phyloP scores from a whole-genome alignment of 2,797 vertebrate genomes.

The Clarias laeviceps region DNA sequence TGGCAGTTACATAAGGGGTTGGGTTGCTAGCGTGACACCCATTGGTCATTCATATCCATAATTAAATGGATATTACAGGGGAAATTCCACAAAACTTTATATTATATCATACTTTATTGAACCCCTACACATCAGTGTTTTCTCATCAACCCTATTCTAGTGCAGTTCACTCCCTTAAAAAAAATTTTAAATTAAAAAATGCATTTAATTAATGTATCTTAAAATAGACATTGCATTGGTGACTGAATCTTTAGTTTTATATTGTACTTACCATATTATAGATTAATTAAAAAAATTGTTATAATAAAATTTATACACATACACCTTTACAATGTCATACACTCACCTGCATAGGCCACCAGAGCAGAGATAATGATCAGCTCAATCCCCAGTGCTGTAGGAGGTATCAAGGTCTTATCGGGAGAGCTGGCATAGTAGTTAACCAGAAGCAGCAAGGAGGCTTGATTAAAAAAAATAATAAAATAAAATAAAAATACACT shows the following conservation, averaged over 20 bases:
- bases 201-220: neutral
- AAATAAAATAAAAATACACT: neutral
- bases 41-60: neutral
- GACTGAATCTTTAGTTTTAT: neutral
- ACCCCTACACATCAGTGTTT: neutral
- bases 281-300: neutral
- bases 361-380: slow-evolving; percentile 76
- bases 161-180: neutral
- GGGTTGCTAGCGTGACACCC: too few species aligned
- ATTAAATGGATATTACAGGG: neutral
- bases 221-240: neutral
- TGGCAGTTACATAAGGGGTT: too few species aligned
- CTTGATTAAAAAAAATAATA: slow-evolving; percentile 61
- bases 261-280: neutral
- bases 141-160: neutral
- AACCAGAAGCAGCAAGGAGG: slow-evolving; percentile 80
- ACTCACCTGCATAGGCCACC: slow-evolving; percentile 81
- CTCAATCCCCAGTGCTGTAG: slow-evolving; percentile 77
- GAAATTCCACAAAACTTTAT: neutral
- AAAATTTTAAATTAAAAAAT: neutral
- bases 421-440: slow-evolving; percentile 73
- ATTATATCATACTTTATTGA: too few species aligned
- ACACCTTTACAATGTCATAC: neutral
- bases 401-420: slow-evolving; percentile 69
- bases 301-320: neutral